A percentile compares a stretch with the other conserved stretches of the same genome.
phyloP scores from a whole-genome alignment of 2,888 invertebrate genomes.

The Lithophane socia region DNA sequence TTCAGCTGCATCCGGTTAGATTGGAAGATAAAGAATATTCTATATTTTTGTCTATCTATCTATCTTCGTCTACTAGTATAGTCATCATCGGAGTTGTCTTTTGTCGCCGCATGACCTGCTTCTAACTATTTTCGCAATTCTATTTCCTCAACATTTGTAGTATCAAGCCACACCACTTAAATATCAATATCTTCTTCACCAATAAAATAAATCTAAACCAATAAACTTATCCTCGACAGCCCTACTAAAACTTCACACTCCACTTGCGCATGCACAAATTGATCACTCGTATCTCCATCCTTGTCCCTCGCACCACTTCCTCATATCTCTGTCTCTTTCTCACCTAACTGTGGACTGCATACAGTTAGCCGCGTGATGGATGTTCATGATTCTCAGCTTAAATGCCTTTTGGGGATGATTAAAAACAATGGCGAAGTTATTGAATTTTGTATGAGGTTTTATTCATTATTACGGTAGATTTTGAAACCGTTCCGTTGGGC shows the following conservation, averaged over 20 bases:
- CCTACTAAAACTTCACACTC: constrained; percentile 82
- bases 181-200: not conserved
- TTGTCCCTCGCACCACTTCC: constrained; percentile 52
- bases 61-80: not conserved
- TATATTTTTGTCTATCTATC: too few species aligned
- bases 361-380: constrained; percentile 80
- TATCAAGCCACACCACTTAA: not conserved
- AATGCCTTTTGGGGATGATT: constrained; percentile 67
- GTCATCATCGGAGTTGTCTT: too few species aligned
- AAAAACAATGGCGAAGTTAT: constrained; percentile 61
- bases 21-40: too few species aligned
- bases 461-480: constrained; percentile 2
- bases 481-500: constrained; percentile 6
- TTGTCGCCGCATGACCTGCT: not conserved
- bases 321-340: constrained; percentile 70
- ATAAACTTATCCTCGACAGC: constrained; percentile 67
- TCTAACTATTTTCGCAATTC: not conserved
- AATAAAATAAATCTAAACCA: constrained; percentile 29
- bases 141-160: not conserved
- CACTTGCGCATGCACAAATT: constrained; percentile 86
- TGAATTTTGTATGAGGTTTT: constrained; percentile 28
- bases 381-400: constrained; percentile 62
- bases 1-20: too few species aligned
- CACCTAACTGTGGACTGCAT: constrained; percentile 81
- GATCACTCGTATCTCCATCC: constrained; percentile 73